These are phyloP conservation scores for Noctua pronuba DNA, from an alignment of 2,888 invertebrate species.

Conservation along the genomic window DNA sequence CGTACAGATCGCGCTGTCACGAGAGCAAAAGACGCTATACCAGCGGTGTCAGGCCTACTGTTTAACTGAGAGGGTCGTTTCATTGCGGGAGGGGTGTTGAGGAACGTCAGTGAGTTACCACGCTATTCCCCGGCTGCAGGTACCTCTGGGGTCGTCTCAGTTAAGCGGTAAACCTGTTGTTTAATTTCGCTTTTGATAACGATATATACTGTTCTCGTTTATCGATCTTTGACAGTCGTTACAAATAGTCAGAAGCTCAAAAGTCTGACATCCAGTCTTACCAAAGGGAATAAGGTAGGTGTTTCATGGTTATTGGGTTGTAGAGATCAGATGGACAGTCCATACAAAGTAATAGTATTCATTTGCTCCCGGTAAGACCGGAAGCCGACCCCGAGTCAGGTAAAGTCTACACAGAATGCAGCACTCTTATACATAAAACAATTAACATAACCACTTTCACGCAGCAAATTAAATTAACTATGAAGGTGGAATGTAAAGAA, in stretches of 20 bases:
- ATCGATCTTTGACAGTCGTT: background rate
- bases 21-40: too few relatives aligned
- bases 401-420: background rate
- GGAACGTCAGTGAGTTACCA: too few relatives aligned
- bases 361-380: background rate
- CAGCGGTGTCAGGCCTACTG: too few relatives aligned
- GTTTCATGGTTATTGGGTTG: background rate
- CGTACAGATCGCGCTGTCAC: too few relatives aligned
- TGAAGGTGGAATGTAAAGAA: conserved; percentile 59
- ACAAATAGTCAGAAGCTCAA: background rate
- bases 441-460: conserved; percentile 26
- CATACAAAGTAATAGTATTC: background rate
- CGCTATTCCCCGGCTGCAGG: too few relatives aligned
- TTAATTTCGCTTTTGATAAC: background rate
- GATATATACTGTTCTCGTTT: background rate
- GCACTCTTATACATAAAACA: background rate
- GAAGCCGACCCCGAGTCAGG: background rate
- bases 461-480: conserved; percentile 66
- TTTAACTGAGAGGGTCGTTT: too few relatives aligned
- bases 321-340: background rate
- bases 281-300: background rate
- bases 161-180: background rate
- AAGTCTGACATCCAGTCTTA: background rate
- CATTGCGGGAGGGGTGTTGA: too few relatives aligned
- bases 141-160: too few relatives aligned